Evolutionary conservation across 2,888 invertebrate species (phyloP).

Genomic region (Odontomyia ornata): DNA sequence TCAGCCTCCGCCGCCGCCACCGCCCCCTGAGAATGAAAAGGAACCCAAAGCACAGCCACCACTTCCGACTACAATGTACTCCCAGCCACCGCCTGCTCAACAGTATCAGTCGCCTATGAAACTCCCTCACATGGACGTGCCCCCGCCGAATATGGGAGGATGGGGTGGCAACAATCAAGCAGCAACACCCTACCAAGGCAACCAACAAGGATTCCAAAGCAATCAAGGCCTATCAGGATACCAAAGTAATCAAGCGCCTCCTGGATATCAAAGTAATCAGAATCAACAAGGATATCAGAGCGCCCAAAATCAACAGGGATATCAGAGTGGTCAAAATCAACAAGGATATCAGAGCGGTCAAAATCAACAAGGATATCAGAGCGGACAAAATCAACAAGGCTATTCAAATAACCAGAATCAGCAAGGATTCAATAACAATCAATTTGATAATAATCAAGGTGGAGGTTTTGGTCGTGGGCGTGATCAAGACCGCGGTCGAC

Average conservation of each 20-base stretch:
- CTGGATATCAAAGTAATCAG: not conserved
- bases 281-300: not conserved
- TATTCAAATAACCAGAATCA: not conserved
- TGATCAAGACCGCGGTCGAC: slow-evolving; percentile 28
- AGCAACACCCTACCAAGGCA: not conserved
- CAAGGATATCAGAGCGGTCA: not conserved
- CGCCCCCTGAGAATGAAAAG: slow-evolving; percentile 19
- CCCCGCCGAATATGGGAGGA: slow-evolving; percentile 24
- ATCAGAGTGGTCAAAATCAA: not conserved
- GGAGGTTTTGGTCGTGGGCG: slow-evolving; percentile 18
- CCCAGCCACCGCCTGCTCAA: not conserved
- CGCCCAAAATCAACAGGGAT: not conserved
- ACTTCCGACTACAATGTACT: not conserved
- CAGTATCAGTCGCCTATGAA: not conserved
- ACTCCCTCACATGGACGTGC: slow-evolving; percentile 10
- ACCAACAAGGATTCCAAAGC: slow-evolving; percentile 5
- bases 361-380: not conserved
- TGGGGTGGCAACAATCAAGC: slow-evolving; percentile 6
- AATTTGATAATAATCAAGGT: slow-evolving; percentile 14
- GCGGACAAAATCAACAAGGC: not conserved
- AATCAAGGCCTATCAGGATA: not conserved
- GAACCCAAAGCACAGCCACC: not conserved
- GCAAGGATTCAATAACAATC: slow-evolving; percentile 4
- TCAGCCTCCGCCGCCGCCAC: slow-evolving; percentile 25
- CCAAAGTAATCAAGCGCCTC: not conserved